These are phyloP conservation scores for Columba guinea DNA, from an alignment of 2,797 vertebrate species.

Conservation along the genomic window DNA sequence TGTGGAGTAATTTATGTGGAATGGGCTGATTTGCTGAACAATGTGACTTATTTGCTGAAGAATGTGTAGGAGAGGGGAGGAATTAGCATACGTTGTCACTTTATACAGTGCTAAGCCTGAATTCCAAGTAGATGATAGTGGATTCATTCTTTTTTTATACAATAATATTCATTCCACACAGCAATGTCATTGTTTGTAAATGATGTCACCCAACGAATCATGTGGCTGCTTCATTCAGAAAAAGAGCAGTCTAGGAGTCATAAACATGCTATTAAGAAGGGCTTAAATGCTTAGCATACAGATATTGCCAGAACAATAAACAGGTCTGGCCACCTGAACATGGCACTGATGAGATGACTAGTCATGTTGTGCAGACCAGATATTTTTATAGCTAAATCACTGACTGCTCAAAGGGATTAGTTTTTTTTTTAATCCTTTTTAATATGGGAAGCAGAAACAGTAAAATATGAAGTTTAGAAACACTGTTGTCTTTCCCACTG, in stretches of 20 bases:
- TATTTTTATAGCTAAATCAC: not conserved
- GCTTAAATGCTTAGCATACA: not conserved
- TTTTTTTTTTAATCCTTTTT: not conserved
- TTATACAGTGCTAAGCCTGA: not conserved
- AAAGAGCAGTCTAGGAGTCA: not conserved
- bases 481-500: not conserved
- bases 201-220: constrained; percentile 34
- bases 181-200: constrained; percentile 34
- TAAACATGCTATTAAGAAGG: not conserved
- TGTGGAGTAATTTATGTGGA: constrained; percentile 48
- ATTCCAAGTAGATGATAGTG: not conserved
- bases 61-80: constrained; percentile 35
- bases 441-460: not conserved
- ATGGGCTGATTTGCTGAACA: constrained; percentile 31
- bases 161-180: not conserved
- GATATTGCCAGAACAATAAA: not conserved
- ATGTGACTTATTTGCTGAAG: constrained; percentile 54
- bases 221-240: not conserved
- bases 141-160: not conserved
- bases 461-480: not conserved
- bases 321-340: not conserved
- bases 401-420: not conserved
- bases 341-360: not conserved
- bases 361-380: not conserved
- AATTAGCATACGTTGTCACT: constrained; percentile 39